Conservation (phyloP, 2,797 vertebrate species). For the Pseudomugil tenellus region DNA sequence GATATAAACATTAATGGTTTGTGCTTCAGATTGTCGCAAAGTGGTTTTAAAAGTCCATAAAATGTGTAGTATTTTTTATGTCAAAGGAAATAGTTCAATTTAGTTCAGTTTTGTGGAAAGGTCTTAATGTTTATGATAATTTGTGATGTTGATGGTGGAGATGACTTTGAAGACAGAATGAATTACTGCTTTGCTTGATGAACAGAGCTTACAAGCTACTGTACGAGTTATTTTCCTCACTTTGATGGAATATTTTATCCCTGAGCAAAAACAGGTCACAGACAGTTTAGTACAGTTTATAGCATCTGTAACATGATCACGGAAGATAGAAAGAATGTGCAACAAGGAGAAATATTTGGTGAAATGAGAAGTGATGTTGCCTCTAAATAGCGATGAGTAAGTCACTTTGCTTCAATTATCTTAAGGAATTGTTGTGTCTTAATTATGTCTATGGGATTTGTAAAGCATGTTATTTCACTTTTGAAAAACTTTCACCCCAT, state of each 20-base stretch:
- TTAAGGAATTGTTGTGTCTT: not conserved
- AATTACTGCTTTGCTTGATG: conserved; percentile 24
- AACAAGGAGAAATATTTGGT: not conserved
- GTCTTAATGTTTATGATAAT: not conserved
- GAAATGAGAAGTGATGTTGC: not conserved
- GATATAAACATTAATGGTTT: not conserved
- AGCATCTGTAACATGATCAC: conserved; percentile 13
- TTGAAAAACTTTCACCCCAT: not conserved
- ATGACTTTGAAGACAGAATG: not conserved
- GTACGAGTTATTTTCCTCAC: conserved; percentile 3
- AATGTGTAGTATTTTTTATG: not conserved
- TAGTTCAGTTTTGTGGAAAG: not conserved
- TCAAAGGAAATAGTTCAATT: not conserved
- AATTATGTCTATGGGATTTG: not conserved
- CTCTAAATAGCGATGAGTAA: not conserved
- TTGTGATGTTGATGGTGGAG: not conserved
- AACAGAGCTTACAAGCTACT: conserved; percentile 5
- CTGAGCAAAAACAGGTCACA: not conserved
- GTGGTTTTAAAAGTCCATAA: not conserved
- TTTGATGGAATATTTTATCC: conserved; percentile 4
- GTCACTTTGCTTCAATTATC: not conserved
- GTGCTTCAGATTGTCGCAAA: not conserved
- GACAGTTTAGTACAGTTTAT: not conserved
- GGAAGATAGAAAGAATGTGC: conserved; percentile 5
- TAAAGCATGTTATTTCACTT: not conserved